Conservation (phyloP, 2,113 vertebrate genomes). For the Bambusicola thoracicus region DNA sequence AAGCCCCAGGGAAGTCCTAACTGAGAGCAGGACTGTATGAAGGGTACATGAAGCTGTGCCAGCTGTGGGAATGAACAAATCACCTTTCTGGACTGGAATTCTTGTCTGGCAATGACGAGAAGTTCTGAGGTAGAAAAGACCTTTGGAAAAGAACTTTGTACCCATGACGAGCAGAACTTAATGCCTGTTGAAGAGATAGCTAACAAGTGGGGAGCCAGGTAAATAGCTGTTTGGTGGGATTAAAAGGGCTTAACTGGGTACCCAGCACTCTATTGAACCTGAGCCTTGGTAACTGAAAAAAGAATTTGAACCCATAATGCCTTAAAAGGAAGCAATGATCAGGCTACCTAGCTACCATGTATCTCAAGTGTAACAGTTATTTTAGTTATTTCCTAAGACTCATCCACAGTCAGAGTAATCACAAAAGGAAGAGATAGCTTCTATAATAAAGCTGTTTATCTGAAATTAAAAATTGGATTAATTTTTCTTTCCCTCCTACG, state of each 20-base stretch:
- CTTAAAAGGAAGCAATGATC: neutral
- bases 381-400: neutral
- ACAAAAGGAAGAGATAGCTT: neutral
- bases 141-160: neutral
- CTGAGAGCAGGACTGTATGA: neutral
- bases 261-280: neutral
- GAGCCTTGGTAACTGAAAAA: neutral
- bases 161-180: neutral
- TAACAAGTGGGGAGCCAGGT: neutral
- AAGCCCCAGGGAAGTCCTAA: neutral
- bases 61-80: neutral
- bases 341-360: neutral
- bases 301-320: neutral
- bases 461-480: conserved; percentile 57
- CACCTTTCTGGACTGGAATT: neutral
- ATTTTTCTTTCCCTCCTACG: conserved; percentile 23
- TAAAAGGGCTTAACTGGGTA: neutral
- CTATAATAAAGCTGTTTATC: conserved; percentile 53
- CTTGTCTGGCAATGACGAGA: neutral
- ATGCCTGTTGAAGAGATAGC: neutral
- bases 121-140: neutral
- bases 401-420: neutral
- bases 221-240: neutral
- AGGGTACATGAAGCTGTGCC: neutral
- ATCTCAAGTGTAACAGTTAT: neutral